Evolutionary conservation across 2,113 vertebrate genomes (phyloP), one percentile per base, ranked within the genome.

Genomic region (Gambusia affinis): DNA sequence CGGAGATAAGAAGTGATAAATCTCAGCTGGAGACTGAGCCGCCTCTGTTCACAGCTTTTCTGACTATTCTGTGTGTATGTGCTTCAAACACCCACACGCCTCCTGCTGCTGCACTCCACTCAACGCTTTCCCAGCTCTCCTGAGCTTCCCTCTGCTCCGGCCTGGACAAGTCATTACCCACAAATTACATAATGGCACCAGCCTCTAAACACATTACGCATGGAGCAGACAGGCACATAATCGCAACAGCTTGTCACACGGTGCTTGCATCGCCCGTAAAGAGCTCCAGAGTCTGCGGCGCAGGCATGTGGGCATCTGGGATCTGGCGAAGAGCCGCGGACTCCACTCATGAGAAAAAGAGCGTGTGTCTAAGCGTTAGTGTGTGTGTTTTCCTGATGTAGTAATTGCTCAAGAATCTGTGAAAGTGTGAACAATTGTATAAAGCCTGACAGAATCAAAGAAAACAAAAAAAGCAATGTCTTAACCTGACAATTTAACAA

Each of bases 91-190:
- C 67, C 78, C 76, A 75, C 65, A 22, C 60, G n/a, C 51, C 73
- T 62, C 33, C 31, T 79, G 75, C 65, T 57, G 71, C 72, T 67
- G 1, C 62, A 33, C 64, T 64, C 37, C 37, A 42, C 39, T 42
- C 39, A 47, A 47, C 5, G 44, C 44, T 47, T 47, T 47, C 44
- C 4, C 14, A 47, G 44, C 17, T 47, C 44, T 47, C 17, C 44
- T 47, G 44, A 19, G 44, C 73, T 62, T 64, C 39, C 29, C 70
- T 78, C 39, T 19, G 22, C 79, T 57, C 31, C 5, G 22, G 66
- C 62, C 87, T 67, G 85, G 70, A 83, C 85, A 85, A 87, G 74
- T 80, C 84, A 87, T 91, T 89, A 87, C 72, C 78, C 87, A 67
- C 73, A 83, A 78, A 84, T 90, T 80, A 87, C 86, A 92, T 81